Evolutionary conservation across 2,888 invertebrate genomes (phyloP).

Genomic region (Bugulina stolonifera): DNA sequence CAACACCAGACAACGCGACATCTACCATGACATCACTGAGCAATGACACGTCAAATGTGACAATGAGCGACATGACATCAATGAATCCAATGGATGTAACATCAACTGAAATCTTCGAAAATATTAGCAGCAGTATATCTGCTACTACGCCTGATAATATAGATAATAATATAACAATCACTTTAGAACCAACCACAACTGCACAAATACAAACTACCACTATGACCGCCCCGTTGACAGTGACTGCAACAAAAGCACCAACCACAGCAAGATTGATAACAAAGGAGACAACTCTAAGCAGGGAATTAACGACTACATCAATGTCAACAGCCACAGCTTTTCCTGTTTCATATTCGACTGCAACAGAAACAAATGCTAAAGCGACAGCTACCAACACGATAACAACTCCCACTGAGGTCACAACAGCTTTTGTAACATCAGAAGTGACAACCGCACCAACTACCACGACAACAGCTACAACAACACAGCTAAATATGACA

Average conservation of each 20-base stretch:
- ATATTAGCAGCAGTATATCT: neutral
- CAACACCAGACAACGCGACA: neutral
- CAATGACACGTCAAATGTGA: neutral
- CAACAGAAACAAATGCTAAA: neutral
- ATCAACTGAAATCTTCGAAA: neutral
- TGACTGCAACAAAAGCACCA: neutral
- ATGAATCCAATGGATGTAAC: too few species aligned
- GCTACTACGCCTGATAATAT: neutral
- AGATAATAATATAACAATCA: neutral
- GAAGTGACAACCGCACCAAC: neutral
- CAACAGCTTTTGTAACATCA: neutral
- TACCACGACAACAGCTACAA: neutral
- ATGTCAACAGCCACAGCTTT: neutral
- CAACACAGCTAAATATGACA: too few species aligned
- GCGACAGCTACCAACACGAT: neutral
- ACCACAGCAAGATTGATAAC: neutral
- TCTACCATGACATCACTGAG: neutral
- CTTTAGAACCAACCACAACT: neutral
- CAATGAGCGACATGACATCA: too few species aligned
- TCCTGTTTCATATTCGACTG: neutral
- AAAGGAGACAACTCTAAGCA: neutral
- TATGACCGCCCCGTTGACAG: neutral
- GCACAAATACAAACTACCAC: neutral
- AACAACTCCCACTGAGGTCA: neutral
- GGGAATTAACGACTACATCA: neutral